Base-by-base conservation (phyloP, 1,140 invertebrate species). In the Drosophila takahashii region DNA sequence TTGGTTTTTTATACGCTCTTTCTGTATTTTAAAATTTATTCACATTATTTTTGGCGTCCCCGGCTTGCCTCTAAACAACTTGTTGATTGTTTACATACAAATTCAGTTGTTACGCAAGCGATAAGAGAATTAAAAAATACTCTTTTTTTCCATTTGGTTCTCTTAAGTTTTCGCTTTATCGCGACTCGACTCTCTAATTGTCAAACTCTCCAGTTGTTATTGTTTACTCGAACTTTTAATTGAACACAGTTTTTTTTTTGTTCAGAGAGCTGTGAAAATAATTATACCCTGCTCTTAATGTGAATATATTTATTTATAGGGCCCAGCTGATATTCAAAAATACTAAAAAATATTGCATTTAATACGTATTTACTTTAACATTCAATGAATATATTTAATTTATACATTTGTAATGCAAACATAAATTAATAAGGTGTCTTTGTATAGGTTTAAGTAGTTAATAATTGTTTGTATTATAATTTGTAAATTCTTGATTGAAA, bases 81-180 rank as follows among this genome's bases (percentile, higher is more conserved):
- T 47, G 66, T 77, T 65, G 37, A 70, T 86, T 77, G 77, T 81
- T 85, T 81, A 70, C 45, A 52, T 15, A 59, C 34, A 41, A 22
- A n/a, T 22, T 22, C 6, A 13, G 72, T 74, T 73, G 66, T 84
- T 85, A 84, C 51, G 62, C 34, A 84, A 80, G 2, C 22, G 3
- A 39, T 16, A 9, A 52, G 47, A 32, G 9, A 44, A n/a, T 10
- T 5, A 4, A 51, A 22, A 3, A 3, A 0, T 6, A 11, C 18
- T 62, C 66, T 56, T 41, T 11, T 4, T n/a, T 15, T 26, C 6
- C 8, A 15, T 26, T 4, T 39, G 16, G 44, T 34, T 58, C n/a
- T 52, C 39, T 56, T 42, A 27, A 34, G 4, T 13, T 39, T 3
- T 7, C 22, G 2, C 5, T 13, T n/a, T 45, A n/a, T 60, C 29